These are phyloP conservation scores for Entomyzon cyanotis DNA, from an alignment of 2,113 vertebrate genomes.

Conservation along the genomic window DNA sequence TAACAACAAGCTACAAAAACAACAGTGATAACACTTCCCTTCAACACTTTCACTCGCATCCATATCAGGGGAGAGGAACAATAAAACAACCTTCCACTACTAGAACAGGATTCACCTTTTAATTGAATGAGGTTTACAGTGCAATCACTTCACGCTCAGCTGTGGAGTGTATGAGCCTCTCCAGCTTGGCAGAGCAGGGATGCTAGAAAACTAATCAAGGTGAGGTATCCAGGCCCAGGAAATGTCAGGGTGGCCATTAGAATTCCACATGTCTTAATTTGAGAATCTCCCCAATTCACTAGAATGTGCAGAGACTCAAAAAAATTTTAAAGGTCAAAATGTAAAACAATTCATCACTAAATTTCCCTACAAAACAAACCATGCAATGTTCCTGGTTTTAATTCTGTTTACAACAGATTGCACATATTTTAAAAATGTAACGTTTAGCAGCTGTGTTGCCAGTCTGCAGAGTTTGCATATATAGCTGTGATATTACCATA, in stretches of 20 bases:
- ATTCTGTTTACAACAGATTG: conserved; percentile 63
- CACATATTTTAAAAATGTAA: conserved; percentile 53
- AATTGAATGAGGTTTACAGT: conserved; percentile 45
- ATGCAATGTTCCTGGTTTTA: conserved; percentile 29
- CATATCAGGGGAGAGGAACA: conserved; percentile 16
- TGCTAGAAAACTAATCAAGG: conserved; percentile 51
- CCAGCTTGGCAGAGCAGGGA: background rate
- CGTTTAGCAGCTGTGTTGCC: conserved; percentile 55
- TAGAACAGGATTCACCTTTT: conserved; percentile 52
- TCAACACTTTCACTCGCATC: background rate
- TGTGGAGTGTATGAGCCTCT: background rate
- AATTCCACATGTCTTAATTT: conserved; percentile 45
- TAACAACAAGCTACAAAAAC: conserved; percentile 28
- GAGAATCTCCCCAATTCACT: conserved; percentile 1
- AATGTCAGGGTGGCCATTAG: conserved; percentile 66
- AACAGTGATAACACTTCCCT: background rate
- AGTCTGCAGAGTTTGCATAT: conserved; percentile 57
- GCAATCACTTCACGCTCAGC: conserved; percentile 12
- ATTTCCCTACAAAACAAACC: conserved; percentile 57
- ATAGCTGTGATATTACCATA: conserved; percentile 63
- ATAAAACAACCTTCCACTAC: conserved; percentile 66
- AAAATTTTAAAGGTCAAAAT: conserved; percentile 55
- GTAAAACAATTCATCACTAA: conserved; percentile 34
- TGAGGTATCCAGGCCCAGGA: conserved; percentile 45
- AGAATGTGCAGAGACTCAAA: background rate